Conservation (phyloP, 2,888 invertebrate genomes). For the Zelleria hepariella region DNA sequence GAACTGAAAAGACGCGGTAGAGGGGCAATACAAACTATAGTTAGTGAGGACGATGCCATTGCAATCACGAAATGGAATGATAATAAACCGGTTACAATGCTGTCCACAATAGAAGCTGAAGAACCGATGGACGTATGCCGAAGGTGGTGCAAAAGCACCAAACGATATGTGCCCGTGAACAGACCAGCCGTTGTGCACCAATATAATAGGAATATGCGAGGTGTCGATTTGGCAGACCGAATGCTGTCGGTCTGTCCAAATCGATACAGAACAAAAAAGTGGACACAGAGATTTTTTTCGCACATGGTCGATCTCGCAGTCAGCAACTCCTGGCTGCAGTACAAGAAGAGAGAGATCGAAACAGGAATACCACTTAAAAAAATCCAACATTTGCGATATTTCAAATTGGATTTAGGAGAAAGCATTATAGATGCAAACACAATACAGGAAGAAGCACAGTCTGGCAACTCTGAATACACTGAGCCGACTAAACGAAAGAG, state of each 20-base stretch:
- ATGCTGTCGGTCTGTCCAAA: neutral
- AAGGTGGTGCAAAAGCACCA: neutral
- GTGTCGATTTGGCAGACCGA: neutral
- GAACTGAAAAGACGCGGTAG: neutral
- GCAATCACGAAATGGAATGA: slow-evolving; percentile 2
- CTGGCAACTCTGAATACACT: neutral
- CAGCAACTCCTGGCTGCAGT: neutral
- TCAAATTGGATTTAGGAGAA: neutral
- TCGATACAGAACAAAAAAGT: slow-evolving; percentile 1
- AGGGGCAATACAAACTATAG: neutral
- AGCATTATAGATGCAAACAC: neutral
- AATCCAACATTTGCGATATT: neutral
- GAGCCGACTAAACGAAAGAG: neutral
- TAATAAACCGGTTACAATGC: neutral
- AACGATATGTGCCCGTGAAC: neutral
- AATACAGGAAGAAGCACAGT: neutral
- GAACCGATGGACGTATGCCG: neutral
- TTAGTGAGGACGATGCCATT: neutral
- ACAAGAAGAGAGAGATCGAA: neutral
- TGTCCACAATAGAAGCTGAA: neutral
- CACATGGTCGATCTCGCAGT: neutral
- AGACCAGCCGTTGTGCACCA: neutral
- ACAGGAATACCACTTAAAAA: neutral
- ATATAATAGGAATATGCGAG: neutral
- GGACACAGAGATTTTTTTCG: neutral